A percentile compares a stretch with the other conserved stretches of the same genome.
Conservation (phyloP, 2,797 vertebrate species). For the Scomberomorus guttatus region DNA sequence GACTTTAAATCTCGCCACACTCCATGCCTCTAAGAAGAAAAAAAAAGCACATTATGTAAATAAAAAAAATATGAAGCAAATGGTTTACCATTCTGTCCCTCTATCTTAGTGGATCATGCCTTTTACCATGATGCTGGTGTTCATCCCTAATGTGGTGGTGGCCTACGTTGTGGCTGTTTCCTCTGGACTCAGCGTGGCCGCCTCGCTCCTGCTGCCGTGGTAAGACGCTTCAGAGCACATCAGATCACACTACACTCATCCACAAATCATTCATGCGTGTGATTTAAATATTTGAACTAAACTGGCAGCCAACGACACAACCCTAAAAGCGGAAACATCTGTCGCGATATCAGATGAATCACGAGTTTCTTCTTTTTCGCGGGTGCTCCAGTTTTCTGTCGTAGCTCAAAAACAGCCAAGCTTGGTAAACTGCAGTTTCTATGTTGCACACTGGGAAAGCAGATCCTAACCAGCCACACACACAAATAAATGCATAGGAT, state of each 20-base stretch:
- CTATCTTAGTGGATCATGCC: slow-evolving; percentile 93
- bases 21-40: no score
- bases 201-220: slow-evolving; percentile 96
- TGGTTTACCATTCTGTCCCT: neutral
- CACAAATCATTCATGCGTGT: slow-evolving; percentile 1
- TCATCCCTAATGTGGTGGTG: slow-evolving; percentile 90
- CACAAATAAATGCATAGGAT: no score
- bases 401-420: neutral
- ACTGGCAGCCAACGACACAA: neutral
- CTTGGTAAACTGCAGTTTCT: slow-evolving; percentile 12
- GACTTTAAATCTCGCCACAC: no score
- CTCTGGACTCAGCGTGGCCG: slow-evolving; percentile 94
- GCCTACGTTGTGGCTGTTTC: slow-evolving; percentile 92
- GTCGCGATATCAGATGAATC: slow-evolving; percentile 4
- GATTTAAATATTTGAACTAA: neutral
- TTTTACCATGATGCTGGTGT: slow-evolving; percentile 92
- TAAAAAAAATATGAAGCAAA: neutral
- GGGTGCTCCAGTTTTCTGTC: neutral
- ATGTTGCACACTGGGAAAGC: neutral
- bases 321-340: slow-evolving; percentile 3
- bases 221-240: slow-evolving; percentile 73
- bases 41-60: no score
- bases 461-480: no score
- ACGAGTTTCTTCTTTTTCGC: slow-evolving; percentile 8
- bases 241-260: neutral